Conservation (phyloP, 2,888 invertebrate genomes). For the Sceliomorpha sp. region DNA sequence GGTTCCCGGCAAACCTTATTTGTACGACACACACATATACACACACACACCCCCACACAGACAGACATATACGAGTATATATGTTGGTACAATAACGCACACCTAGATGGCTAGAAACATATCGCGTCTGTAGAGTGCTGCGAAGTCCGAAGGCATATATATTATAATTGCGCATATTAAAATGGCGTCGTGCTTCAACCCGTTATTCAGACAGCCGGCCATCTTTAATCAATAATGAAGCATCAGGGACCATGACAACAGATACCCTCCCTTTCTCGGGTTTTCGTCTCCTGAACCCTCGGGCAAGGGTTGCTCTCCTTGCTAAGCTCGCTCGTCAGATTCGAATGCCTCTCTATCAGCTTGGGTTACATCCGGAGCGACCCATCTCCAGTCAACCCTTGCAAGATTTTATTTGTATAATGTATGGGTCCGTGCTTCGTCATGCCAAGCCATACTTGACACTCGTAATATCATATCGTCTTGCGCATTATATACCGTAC, state of each 20-base stretch:
- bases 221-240: constrained; percentile 81
- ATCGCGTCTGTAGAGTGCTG: constrained; percentile 33
- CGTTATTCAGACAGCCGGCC: constrained; percentile 69
- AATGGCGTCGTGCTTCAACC: constrained; percentile 72
- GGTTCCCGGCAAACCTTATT: constrained; percentile 28
- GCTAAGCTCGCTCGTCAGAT: constrained; percentile 65
- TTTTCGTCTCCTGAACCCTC: constrained; percentile 72
- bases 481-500: constrained; percentile 42
- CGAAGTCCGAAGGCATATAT: constrained; percentile 69
- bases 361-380: constrained; percentile 67
- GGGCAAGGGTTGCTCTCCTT: constrained; percentile 73
- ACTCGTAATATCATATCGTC: constrained; percentile 49
- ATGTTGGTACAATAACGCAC: constrained; percentile 1
- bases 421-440: constrained; percentile 35
- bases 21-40: constrained; percentile 22
- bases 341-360: constrained; percentile 59
- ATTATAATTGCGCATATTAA: constrained; percentile 80
- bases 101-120: constrained; percentile 22
- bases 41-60: neutral
- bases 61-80: constrained; percentile 13
- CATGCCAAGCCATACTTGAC: constrained; percentile 46
- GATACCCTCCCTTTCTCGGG: constrained; percentile 73
- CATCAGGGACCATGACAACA: constrained; percentile 81
- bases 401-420: constrained; percentile 48
- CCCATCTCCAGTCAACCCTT: constrained; percentile 44